Evolutionary conservation across 2,888 invertebrate species (phyloP), one percentile per base, ranked within the genome.

Genomic region (Incurvaria masculella): DNA sequence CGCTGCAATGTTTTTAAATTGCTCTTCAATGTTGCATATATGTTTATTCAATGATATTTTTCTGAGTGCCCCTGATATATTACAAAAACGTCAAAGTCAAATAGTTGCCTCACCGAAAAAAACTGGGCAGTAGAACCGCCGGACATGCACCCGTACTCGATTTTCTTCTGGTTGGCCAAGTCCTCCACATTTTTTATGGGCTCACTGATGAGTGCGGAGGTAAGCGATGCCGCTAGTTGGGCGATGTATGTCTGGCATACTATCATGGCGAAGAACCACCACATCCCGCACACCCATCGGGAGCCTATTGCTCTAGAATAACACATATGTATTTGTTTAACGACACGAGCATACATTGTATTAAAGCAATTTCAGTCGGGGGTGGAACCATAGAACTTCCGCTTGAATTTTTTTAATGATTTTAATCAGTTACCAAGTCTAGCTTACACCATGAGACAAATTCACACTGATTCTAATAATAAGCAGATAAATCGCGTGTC

Each of bases 241-340:
- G 96, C 96, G 6, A 95, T 96, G 69, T 96, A 96, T 8, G 94
- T 94, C 49, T 94, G 91, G 53, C 93, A 88, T 79, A 96, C 91
- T 63, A 94, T 94, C 50, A 95, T 81, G 0, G 92, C 91, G 67
- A 94, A 95, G 70, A 94, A 94, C 94, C 94, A 94, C 94, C 91
- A 91, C 85, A 92, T 89, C 2, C 88, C 88, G 14, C 91, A 92
- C 0, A 94, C 88, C 79, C 94, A 86, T 39, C 96, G 81, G 0
- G 94, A 94, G 0, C 94, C 94, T 27, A 92, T 83, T 2, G 94
- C 94, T 68, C 95, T 93, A 53, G 19, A 61, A 59, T 11, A 61
- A 23, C 63, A 43, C 49, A 91, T 74, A 0, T n/a, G n/a, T n/a
- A n/a, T n/a, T n/a, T n/a, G n/a, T n/a, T n/a, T n/a, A n/a, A n/a